phyloP scores from a whole-genome alignment of 2,888 invertebrate species.

The Drosophila pseudotalamancana region DNA sequence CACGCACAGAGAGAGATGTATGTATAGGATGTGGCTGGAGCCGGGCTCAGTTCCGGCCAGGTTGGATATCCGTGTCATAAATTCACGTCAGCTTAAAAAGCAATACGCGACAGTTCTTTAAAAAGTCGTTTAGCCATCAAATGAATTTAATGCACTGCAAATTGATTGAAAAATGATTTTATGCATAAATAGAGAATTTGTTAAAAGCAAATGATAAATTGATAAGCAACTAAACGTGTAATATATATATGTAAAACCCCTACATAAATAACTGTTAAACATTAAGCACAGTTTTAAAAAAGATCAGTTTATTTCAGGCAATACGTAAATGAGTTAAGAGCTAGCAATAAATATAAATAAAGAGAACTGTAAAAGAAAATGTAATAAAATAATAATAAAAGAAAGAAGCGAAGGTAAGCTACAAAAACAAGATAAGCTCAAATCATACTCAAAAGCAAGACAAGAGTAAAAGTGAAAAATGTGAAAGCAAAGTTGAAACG shows the following conservation, averaged over 20 bases:
- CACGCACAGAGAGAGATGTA: constrained; percentile 12
- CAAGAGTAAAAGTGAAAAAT: neutral
- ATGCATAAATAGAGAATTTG: neutral
- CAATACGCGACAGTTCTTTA: constrained; percentile 65
- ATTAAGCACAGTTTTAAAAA: too few relatives aligned
- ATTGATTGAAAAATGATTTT: constrained; percentile 18
- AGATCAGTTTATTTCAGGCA: too few relatives aligned
- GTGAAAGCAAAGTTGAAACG: neutral
- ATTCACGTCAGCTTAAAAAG: constrained; percentile 70
- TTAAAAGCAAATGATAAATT: neutral
- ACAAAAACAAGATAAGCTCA: too few relatives aligned
- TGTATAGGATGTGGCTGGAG: neutral
- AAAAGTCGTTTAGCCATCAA: constrained; percentile 66
- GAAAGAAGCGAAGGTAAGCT: too few relatives aligned
- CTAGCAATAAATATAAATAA: too few relatives aligned
- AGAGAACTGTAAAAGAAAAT: too few relatives aligned
- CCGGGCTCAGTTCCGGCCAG: neutral
- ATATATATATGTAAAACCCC: too few relatives aligned
- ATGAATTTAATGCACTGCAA: constrained; percentile 56
- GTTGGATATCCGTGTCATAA: constrained; percentile 54
- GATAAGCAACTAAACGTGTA: too few relatives aligned
- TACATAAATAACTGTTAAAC: too few relatives aligned
- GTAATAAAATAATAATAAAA: too few relatives aligned
- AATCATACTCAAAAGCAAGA: neutral
- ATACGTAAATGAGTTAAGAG: too few relatives aligned